Evolutionary conservation across 2,113 vertebrate genomes (phyloP), one percentile per base, ranked within the genome.

Genomic region (Xiphophorus couchianus): DNA sequence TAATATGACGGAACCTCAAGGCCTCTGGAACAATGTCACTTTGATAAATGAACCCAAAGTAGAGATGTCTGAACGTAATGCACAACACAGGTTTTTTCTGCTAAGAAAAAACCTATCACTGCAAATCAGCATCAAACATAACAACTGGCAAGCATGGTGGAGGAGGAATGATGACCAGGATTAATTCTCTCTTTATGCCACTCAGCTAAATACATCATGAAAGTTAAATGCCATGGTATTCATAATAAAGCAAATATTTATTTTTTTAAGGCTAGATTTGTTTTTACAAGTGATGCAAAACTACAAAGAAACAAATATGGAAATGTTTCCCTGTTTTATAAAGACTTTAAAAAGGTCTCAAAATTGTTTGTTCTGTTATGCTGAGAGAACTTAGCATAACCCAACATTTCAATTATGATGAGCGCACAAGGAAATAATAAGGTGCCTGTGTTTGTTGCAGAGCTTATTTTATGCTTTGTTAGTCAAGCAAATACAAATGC

Each of bases 391-490:
- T 66, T 66, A 64, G 42, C 31, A 66, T 42, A 60, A 54, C 66
- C 71, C 66, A 66, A 69, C 66, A 48, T 82, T 76, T 74, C 25
- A 3, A 71, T 72, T 80, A 83, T 69, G 80, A 78, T 64, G 73
- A 71, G 66, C 62, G 62, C 3, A 3, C n/a, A 62, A 65, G 70
- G 63, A 82, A 69, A 74, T 19, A 51, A 30, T 4, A 58, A 71
- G 17, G 30, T 37, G 54, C 67, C 66, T 54, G 69, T 51, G 74
- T 86, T 76, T 78, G 78, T 70, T 80, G 60, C 67, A n/a, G 68
- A 76, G 30, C 81, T 80, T 67, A 68, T 75, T 82, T 62, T 73
- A 29, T 84, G 51, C 62, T 85, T 83, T 89, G 48, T 84, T 76
- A 78, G 71, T 35, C 69, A 25, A 79, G 60, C 86, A 83, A 76